A percentile compares a stretch with the other conserved stretches of the same genome.
Conservation (phyloP, 2,113 vertebrate species). For the Mustelus asterias region DNA sequence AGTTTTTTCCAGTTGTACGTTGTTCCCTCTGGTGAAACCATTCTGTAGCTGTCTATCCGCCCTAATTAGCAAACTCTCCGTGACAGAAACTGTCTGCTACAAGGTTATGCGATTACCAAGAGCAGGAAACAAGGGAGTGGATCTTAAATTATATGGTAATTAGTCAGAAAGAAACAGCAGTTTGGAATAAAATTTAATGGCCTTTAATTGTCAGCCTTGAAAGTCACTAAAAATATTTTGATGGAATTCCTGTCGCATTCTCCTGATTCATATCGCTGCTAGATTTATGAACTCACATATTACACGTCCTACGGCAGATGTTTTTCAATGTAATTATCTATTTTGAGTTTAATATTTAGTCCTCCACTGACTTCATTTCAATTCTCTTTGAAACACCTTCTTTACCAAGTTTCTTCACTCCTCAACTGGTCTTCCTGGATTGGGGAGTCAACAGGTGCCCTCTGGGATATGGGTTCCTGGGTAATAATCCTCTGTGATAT, state of each 20-base stretch:
- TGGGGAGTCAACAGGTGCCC: neutral
- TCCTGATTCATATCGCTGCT: neutral
- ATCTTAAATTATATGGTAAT: constrained; percentile 12
- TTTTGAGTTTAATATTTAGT: neutral
- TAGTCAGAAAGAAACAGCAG: neutral
- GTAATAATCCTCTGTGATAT: too few relatives aligned
- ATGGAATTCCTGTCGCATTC: neutral
- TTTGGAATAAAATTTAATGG: neutral
- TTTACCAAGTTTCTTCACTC: too few relatives aligned
- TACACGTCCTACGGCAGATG: neutral
- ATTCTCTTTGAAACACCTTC: neutral
- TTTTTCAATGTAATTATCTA: neutral
- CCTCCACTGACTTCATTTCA: neutral
- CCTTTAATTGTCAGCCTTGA: neutral
- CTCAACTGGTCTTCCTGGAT: neutral
- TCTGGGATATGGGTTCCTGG: neutral
- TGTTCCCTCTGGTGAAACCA: neutral
- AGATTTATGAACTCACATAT: neutral
- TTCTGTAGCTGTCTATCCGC: neutral
- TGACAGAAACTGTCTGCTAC: neutral
- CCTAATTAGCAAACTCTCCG: neutral
- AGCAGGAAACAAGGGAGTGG: neutral
- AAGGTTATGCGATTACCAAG: neutral
- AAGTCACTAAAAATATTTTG: constrained; percentile 27
- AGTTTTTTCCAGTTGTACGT: neutral